Conservation (phyloP, 2,113 vertebrate species). For the Calidris pugnax region DNA sequence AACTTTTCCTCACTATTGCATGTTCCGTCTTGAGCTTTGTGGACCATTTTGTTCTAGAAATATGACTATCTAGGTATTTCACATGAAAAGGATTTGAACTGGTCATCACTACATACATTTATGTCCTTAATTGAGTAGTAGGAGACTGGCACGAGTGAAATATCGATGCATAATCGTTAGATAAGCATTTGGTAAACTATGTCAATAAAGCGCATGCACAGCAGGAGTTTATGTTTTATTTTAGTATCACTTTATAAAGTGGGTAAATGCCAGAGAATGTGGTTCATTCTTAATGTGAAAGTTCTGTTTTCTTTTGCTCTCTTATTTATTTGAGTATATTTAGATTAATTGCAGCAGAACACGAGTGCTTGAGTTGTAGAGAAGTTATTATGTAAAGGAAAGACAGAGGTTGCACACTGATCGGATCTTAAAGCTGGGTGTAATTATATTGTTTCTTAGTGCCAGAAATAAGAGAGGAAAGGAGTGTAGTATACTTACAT, state of each 20-base stretch:
- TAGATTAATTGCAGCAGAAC: background rate
- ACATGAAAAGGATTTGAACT: background rate
- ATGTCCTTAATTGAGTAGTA: background rate
- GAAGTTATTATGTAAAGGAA: background rate
- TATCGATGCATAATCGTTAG: background rate
- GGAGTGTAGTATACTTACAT: background rate
- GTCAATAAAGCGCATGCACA: background rate
- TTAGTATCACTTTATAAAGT: background rate
- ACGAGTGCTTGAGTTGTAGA: background rate
- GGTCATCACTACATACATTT: background rate
- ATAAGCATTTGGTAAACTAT: background rate
- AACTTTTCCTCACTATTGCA: background rate
- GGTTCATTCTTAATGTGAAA: background rate
- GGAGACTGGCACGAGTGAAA: background rate
- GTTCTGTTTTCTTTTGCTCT: background rate
- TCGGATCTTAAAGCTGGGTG: background rate
- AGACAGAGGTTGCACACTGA: background rate
- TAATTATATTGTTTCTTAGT: background rate
- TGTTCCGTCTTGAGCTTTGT: background rate
- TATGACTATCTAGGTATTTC: background rate
- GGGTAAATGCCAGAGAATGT: fast-evolving
- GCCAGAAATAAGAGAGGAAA: background rate
- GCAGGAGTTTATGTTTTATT: background rate
- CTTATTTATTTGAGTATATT: background rate
- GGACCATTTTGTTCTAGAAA: background rate